Base-by-base conservation (phyloP, 2,113 vertebrate species). In the Mustela nigripes region DNA sequence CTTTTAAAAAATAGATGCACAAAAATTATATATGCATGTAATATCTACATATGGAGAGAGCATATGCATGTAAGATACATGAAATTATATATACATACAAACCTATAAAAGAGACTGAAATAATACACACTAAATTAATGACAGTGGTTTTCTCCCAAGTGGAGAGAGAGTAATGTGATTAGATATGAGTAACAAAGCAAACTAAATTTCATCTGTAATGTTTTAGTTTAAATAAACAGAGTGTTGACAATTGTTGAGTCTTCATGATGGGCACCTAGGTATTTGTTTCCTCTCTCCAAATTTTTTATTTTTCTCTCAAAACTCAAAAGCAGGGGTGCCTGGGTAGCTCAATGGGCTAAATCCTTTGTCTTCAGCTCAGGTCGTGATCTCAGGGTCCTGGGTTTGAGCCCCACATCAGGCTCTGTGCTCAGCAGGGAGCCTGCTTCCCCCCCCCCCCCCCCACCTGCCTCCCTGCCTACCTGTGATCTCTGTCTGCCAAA, bases 261-360 rank as follows among this genome's bases (percentile, higher is more conserved):
- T 88, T 93, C 81, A 24, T 1, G 56, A 94, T 71, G 50, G 15
- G 33, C 56, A n/a, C 7, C n/a, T 74, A 67, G 31, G 18, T 79
- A 12, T 39, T 91, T 83, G 1, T 58, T 91, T 2, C 16, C 48
- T 89, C 92, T 92, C 74, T 90, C 28, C 11, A 88, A 69, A 74
- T 24, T 80, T 69, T 22, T 42, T 12, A 86, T 53, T 96, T 87
- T 87, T 87, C 28, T 50, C 42, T 79, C 31, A 73, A 93, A 97
- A 76, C n/a, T 79, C 60, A 62, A 62, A 63, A 65, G 69, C 18
- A 31, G 58, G 58, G 58, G 58, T 7, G 7, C 58, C 18, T 22
- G 58, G 19, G 58, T 58, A 2, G 58, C 58, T 58, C 58, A 58
- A 21, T 21, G 19, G 19, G 7, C 18, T 56, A 56, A 56, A 56